Evolutionary conservation across 2,888 invertebrate species (phyloP).

Genomic region (Gryllus longicercus): DNA sequence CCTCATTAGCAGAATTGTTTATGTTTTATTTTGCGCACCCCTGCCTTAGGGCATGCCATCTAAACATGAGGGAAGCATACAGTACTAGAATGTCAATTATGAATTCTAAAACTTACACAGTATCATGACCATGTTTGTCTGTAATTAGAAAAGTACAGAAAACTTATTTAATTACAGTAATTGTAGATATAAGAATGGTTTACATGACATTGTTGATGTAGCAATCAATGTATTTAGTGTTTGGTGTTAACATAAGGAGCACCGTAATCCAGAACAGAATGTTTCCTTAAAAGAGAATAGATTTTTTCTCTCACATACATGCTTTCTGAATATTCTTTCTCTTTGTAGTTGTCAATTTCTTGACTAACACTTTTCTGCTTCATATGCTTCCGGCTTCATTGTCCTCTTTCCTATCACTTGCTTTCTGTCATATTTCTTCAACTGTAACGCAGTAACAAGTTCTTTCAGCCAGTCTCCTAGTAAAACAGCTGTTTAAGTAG

Average conservation of each 20-base stretch:
- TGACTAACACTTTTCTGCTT: background rate
- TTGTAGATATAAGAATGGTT: background rate
- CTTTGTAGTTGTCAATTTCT: background rate
- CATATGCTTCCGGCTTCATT: constrained; percentile 17
- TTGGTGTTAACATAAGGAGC: background rate
- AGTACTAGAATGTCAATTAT: constrained; percentile 17
- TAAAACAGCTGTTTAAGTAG: too few species aligned
- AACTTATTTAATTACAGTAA: background rate
- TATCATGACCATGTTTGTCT: constrained; percentile 6
- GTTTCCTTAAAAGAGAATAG: constrained; percentile 4
- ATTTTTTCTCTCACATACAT: background rate
- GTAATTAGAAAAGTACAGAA: background rate
- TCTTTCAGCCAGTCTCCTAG: too few species aligned
- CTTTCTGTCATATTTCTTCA: background rate
- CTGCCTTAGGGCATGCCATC: constrained; percentile 6
- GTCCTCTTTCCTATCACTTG: background rate
- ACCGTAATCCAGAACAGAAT: background rate
- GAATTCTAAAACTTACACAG: constrained; percentile 6
- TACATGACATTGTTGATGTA: background rate
- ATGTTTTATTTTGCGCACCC: background rate
- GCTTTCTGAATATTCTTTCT: constrained; percentile 5
- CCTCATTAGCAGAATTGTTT: too few species aligned
- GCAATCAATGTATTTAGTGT: constrained; percentile 9
- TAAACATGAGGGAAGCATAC: constrained; percentile 8
- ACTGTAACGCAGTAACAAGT: too few species aligned